These are phyloP conservation scores for Erebia epiphron DNA, from an alignment of 2,888 invertebrate species.

Conservation along the genomic window DNA sequence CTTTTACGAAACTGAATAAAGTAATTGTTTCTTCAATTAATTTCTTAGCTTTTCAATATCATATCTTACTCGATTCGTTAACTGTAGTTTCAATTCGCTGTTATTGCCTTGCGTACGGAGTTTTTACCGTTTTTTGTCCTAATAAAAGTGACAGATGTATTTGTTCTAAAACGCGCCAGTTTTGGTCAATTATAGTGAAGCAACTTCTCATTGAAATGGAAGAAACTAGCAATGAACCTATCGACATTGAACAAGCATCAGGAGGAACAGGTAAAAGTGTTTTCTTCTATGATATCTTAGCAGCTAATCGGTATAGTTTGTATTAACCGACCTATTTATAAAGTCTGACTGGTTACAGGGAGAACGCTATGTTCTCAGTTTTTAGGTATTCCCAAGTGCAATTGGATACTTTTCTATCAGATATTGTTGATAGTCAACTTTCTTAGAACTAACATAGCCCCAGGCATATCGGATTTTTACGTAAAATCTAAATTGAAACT, in stretches of 20 bases:
- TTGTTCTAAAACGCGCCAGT: constrained; percentile 66
- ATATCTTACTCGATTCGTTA: constrained; percentile 24
- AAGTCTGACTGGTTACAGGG: constrained; percentile 34
- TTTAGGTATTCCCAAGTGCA: constrained; percentile 28
- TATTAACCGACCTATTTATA: constrained; percentile 53
- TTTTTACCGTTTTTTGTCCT: constrained; percentile 53
- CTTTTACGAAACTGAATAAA: constrained; percentile 45
- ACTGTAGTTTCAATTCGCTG: constrained; percentile 21
- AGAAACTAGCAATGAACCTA: constrained; percentile 51
- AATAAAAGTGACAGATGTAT: constrained; percentile 67
- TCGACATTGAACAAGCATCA: constrained; percentile 51
- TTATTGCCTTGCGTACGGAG: constrained; percentile 44
- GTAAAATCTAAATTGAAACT: not conserved
- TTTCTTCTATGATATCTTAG: constrained; percentile 43
- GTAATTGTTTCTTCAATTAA: constrained; percentile 33
- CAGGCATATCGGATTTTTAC: not conserved
- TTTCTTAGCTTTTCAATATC: constrained; percentile 32
- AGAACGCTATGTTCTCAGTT: constrained; percentile 26
- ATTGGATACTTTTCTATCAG: not conserved
- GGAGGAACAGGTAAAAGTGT: constrained; percentile 54
- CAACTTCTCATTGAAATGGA: constrained; percentile 57
- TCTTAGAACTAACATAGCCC: not conserved
- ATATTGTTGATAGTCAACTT: not conserved
- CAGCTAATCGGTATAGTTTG: constrained; percentile 44
- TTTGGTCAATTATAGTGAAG: constrained; percentile 50